These are phyloP conservation scores for Rhinolophus sinicus DNA, from an alignment of 2,113 vertebrate genomes.

Conservation along the genomic window DNA sequence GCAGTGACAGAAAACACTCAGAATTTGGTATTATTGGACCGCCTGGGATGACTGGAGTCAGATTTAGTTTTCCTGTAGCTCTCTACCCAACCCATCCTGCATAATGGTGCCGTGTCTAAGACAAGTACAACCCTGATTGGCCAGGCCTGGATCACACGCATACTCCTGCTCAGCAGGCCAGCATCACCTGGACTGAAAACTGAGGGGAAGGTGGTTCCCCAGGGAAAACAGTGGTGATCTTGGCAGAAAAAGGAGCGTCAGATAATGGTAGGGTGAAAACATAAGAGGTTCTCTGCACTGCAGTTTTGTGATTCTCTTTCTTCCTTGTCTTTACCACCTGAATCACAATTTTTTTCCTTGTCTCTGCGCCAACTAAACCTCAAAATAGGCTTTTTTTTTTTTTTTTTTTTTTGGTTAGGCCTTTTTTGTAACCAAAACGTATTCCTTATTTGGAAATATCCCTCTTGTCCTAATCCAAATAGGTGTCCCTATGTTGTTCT, in stretches of 20 bases:
- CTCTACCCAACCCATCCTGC: rapidly evolving
- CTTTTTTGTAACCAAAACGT: background rate
- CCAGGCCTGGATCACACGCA: background rate
- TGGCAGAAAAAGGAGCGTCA: background rate
- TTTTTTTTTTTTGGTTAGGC: background rate
- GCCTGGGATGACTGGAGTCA: background rate
- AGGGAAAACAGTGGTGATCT: background rate
- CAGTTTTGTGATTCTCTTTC: background rate
- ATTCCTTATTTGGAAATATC: background rate
- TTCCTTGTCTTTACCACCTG: background rate
- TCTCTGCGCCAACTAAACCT: background rate
- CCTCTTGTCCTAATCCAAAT: background rate
- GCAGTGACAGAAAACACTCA: background rate
- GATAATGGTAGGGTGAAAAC: background rate
- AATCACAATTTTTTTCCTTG: background rate
- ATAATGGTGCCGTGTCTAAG: background rate
- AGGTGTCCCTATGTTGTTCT: background rate
- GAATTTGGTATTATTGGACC: background rate
- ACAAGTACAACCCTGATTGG: background rate
- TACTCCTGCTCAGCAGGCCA: background rate
- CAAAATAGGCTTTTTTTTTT: background rate
- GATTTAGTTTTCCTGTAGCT: background rate
- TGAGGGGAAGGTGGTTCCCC: background rate
- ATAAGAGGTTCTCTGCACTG: background rate
- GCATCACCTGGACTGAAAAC: background rate